These are phyloP conservation scores for Zelleria hepariella DNA, from an alignment of 2,888 invertebrate genomes.

Conservation along the genomic window DNA sequence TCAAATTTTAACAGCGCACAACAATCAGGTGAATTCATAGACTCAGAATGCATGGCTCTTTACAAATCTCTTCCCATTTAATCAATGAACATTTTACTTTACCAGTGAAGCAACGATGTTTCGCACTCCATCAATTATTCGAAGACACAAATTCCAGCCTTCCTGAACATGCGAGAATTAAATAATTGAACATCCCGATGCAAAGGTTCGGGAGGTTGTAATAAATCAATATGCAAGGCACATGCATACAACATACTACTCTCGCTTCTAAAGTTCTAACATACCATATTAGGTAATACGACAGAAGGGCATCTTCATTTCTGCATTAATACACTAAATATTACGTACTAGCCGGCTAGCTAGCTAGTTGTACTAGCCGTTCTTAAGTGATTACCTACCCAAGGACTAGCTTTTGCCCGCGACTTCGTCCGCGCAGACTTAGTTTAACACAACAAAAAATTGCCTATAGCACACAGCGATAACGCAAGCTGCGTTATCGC, in stretches of 20 bases:
- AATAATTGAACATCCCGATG: conserved; percentile 63
- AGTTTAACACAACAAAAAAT: too few relatives aligned
- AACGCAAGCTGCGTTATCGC: too few relatives aligned
- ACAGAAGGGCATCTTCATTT: neutral
- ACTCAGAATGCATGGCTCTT: too few relatives aligned
- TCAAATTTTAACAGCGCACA: too few relatives aligned
- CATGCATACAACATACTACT: conserved; percentile 60
- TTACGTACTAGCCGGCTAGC: too few relatives aligned
- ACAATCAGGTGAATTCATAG: too few relatives aligned
- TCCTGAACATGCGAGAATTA: conserved; percentile 57
- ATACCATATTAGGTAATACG: conserved; percentile 20
- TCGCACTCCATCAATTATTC: neutral
- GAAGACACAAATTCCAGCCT: conserved; percentile 16
- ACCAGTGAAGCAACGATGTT: neutral
- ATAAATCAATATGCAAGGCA: conserved; percentile 71
- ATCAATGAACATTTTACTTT: neutral
- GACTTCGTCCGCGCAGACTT: too few relatives aligned
- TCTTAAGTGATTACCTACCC: too few relatives aligned
- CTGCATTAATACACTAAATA: neutral
- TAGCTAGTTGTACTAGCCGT: too few relatives aligned
- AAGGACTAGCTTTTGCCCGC: too few relatives aligned
- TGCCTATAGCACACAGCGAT: too few relatives aligned
- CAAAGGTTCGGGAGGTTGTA: conserved; percentile 51
- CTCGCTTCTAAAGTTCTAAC: conserved; percentile 10
- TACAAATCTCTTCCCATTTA: too few relatives aligned